phyloP scores from a whole-genome alignment of 2,888 invertebrate species.

The Leistus spinibarbis region DNA sequence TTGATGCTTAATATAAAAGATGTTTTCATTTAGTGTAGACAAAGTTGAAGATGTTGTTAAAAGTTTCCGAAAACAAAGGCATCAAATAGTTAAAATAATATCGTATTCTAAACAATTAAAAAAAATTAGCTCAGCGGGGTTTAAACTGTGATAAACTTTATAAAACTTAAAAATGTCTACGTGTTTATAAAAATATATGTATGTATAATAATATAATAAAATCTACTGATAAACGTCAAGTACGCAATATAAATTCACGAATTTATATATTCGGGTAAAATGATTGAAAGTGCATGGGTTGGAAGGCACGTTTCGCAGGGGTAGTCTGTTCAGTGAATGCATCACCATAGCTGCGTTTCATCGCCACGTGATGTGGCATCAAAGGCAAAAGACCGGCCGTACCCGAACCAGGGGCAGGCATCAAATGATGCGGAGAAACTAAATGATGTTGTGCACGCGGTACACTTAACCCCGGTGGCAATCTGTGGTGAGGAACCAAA shows the following conservation, averaged over 20 bases:
- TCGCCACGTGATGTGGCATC: slow-evolving; percentile 49
- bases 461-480: slow-evolving; percentile 41
- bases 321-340: slow-evolving; percentile 54
- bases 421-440: slow-evolving; percentile 5
- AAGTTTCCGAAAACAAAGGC: neutral
- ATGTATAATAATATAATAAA: slow-evolving; percentile 10
- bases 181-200: slow-evolving; percentile 28
- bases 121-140: neutral
- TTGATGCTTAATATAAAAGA: no score
- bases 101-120: neutral
- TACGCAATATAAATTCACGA: neutral
- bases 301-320: slow-evolving; percentile 54
- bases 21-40: no score
- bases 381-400: slow-evolving; percentile 48
- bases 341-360: slow-evolving; percentile 56
- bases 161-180: slow-evolving; percentile 28
- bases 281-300: slow-evolving; percentile 52
- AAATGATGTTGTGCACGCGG: slow-evolving; percentile 12
- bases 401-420: slow-evolving; percentile 44
- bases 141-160: slow-evolving; percentile 22
- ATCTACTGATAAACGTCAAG: slow-evolving; percentile 2
- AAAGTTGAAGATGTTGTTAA: neutral
- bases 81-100: neutral
- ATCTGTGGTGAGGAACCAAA: slow-evolving; percentile 47
- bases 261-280: slow-evolving; percentile 56